These are phyloP conservation scores for Acleris holmiana DNA, from an alignment of 2,888 invertebrate species.

Conservation along the genomic window DNA sequence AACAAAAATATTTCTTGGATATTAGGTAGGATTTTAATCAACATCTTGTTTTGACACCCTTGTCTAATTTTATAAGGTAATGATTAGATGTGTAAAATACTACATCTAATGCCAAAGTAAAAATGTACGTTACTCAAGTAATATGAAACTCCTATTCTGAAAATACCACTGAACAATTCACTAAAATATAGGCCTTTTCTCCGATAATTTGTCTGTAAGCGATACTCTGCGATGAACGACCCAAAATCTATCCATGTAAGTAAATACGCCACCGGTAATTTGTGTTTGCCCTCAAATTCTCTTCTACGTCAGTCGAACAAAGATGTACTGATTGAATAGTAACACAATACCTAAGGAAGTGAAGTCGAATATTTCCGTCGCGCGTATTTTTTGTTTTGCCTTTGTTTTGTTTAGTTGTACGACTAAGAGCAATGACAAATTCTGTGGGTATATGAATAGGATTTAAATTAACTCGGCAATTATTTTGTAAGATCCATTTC, in stretches of 20 bases:
- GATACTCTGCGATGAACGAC: constrained; percentile 59
- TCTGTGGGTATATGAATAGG: too few relatives aligned
- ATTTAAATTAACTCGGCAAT: too few relatives aligned
- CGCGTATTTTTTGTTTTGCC: constrained; percentile 13
- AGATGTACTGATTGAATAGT: constrained; percentile 69
- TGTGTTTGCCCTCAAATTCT: constrained; percentile 57
- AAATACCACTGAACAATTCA: constrained; percentile 27
- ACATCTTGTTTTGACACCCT: too few relatives aligned
- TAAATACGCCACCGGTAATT: constrained; percentile 63
- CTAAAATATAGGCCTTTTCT: constrained; percentile 42
- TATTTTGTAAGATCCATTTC: too few relatives aligned
- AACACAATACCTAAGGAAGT: constrained; percentile 63
- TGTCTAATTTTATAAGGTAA: too few relatives aligned
- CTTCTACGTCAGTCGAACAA: constrained; percentile 60
- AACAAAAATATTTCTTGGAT: too few relatives aligned
- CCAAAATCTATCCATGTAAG: constrained; percentile 60
- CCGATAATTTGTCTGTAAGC: constrained; percentile 64
- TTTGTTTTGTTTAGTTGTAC: constrained; percentile 22
- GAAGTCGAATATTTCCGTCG: constrained; percentile 50
- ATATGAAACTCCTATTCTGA: neutral
- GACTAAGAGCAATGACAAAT: too few relatives aligned
- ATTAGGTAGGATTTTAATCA: too few relatives aligned
- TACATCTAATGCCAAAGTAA: too few relatives aligned
- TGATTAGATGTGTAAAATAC: too few relatives aligned
- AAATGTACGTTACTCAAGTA: too few relatives aligned